Conservation (phyloP, 2,888 invertebrate species). For the Drosophila pegasa region DNA sequence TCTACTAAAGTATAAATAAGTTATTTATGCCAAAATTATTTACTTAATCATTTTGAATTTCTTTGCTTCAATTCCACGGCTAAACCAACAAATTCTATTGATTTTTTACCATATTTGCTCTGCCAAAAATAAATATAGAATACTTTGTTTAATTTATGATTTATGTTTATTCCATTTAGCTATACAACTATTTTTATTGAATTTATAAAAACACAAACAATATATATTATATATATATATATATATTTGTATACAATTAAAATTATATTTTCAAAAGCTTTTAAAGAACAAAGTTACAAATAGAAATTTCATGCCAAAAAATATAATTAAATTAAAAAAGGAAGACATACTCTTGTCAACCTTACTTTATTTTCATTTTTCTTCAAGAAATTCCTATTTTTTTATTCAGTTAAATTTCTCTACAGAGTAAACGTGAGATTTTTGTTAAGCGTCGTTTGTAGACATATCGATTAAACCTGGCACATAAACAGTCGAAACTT, state of each 20-base stretch:
- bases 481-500: slow-evolving; percentile 23
- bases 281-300: not conserved
- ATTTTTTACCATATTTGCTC: not conserved
- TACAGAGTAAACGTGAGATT: not conserved
- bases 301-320: not conserved
- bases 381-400: not conserved
- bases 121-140: not conserved
- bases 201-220: not conserved
- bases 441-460: not conserved
- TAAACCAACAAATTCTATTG: not conserved
- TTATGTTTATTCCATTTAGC: not conserved
- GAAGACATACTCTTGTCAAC: not conserved
- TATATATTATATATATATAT: not conserved
- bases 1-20: too few species aligned
- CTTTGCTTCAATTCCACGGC: not conserved
- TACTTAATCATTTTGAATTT: not conserved
- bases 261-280: not conserved
- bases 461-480: slow-evolving; percentile 25
- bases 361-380: not conserved
- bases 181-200: not conserved
- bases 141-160: not conserved
- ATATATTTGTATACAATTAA: not conserved
- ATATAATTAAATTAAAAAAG: not conserved
- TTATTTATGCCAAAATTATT: too few species aligned
- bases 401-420: not conserved